Conservation (phyloP, 2,888 invertebrate genomes). For the Ellobium chinense region DNA sequence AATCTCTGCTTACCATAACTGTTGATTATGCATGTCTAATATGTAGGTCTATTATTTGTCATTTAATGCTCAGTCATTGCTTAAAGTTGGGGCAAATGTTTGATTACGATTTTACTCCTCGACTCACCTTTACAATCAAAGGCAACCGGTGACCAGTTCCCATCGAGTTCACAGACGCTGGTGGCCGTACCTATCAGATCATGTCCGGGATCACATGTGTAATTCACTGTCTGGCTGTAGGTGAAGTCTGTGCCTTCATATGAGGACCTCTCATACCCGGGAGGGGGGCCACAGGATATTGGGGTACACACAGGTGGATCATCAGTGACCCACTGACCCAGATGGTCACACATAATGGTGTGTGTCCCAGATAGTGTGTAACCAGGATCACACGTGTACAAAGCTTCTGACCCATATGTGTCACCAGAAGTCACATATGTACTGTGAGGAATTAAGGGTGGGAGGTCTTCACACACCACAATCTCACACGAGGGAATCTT, state of each 20-base stretch:
- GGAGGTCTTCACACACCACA: constrained; percentile 52
- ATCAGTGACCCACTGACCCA: constrained; percentile 43
- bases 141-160: constrained; percentile 60
- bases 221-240: constrained; percentile 63
- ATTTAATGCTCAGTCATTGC: too few species aligned
- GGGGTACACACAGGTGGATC: constrained; percentile 27
- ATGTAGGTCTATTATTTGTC: too few species aligned
- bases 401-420: constrained; percentile 20
- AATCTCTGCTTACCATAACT: too few species aligned
- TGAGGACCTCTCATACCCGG: neutral
- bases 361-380: constrained; percentile 28
- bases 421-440: constrained; percentile 6
- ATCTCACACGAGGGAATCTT: constrained; percentile 57
- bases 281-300: constrained; percentile 49
- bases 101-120: too few species aligned
- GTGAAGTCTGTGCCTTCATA: constrained; percentile 54
- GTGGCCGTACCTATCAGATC: constrained; percentile 50
- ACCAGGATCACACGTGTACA: constrained; percentile 46
- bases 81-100: too few species aligned
- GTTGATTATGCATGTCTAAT: too few species aligned
- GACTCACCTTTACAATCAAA: constrained; percentile 55
- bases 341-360: constrained; percentile 18
- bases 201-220: constrained; percentile 65
- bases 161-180: constrained; percentile 58
- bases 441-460: constrained; percentile 19